Evolutionary conservation across 2,888 invertebrate species (phyloP).

Genomic region (Nesidiocoris tenuis): DNA sequence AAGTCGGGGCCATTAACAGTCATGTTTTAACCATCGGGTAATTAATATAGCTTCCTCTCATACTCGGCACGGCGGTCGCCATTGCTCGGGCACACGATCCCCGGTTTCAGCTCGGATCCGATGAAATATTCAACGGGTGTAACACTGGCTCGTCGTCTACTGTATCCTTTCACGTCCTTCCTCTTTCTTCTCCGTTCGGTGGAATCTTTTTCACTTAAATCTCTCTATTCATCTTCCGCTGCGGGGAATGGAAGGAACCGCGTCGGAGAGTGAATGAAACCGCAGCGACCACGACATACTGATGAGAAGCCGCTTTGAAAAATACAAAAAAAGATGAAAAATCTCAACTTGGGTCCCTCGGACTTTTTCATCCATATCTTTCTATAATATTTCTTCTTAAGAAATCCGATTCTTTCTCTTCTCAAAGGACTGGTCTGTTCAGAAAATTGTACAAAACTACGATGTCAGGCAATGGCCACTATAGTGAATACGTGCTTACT

Average conservation of each 20-base stretch:
- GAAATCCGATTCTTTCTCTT: no score
- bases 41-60: conserved; percentile 43
- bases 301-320: conserved; percentile 46
- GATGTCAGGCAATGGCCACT: no score
- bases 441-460: no score
- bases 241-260: conserved; percentile 16
- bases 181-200: conserved; percentile 40
- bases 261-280: conserved; percentile 45
- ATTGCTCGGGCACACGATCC: neutral
- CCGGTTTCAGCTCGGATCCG: conserved; percentile 6
- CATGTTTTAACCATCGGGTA: conserved; percentile 48
- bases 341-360: neutral
- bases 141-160: neutral
- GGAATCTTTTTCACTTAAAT: conserved; percentile 48
- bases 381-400: no score
- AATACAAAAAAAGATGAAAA: neutral
- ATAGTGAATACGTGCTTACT: no score
- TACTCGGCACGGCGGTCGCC: neutral
- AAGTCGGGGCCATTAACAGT: conserved; percentile 45
- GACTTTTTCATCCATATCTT: no score
- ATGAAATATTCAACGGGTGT: conserved; percentile 48
- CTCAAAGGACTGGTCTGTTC: no score
- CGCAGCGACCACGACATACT: conserved; percentile 44
- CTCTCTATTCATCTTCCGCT: conserved; percentile 49
- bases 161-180: conserved; percentile 10